A percentile compares a stretch with the other conserved stretches of the same genome.
Evolutionary conservation across 2,113 vertebrate genomes (phyloP).

Genomic region (Sinocyclocheilus grahami): DNA sequence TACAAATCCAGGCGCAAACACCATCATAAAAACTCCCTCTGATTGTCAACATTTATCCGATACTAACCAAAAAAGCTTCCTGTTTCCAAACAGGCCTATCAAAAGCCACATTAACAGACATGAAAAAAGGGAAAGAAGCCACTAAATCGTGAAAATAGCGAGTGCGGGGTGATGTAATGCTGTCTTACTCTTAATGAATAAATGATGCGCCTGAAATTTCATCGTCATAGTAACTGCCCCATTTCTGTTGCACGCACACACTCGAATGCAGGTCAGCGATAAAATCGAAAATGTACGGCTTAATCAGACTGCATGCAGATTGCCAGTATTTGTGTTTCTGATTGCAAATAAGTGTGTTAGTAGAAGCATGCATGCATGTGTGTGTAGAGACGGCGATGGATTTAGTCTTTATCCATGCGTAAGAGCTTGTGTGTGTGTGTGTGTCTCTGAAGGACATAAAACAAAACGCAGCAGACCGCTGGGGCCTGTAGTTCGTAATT

Average conservation of each 20-base stretch:
- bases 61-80: not conserved
- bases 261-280: conserved; percentile 66
- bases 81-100: conserved; percentile 1
- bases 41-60: conserved; percentile 10
- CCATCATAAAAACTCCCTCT: conserved; percentile 1
- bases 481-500: conserved; percentile 69
- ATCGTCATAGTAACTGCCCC: conserved; percentile 65
- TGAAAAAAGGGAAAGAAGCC: conserved; percentile 13
- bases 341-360: conserved; percentile 6
- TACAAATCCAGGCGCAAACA: conserved; percentile 1
- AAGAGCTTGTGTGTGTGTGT: not conserved
- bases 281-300: conserved; percentile 56
- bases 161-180: conserved; percentile 58
- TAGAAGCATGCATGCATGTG: not conserved
- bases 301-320: not conserved
- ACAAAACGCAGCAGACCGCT: conserved; percentile 54
- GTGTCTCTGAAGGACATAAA: conserved; percentile 64
- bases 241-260: conserved; percentile 62
- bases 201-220: conserved; percentile 68
- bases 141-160: conserved; percentile 47
- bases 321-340: conserved; percentile 11
- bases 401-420: conserved; percentile 29
- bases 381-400: not conserved
- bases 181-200: conserved; percentile 69
- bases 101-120: conserved; percentile 12